These are phyloP conservation scores for Drosophila seguyi DNA, from an alignment of 1,140 invertebrate genomes.

Conservation along the genomic window DNA sequence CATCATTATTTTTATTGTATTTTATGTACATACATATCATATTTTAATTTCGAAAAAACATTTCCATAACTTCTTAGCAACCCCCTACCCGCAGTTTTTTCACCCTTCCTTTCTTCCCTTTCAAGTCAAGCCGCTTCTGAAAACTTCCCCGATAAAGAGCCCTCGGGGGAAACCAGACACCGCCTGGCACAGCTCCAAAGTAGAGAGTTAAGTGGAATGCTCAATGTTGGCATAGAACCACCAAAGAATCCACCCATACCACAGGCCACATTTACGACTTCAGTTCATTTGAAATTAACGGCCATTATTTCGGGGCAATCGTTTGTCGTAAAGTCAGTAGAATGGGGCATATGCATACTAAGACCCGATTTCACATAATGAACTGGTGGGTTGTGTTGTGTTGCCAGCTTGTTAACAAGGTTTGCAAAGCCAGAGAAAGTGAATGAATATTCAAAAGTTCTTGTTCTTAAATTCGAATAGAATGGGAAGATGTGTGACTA, in stretches of 20 bases:
- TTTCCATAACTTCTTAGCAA: slow-evolving; percentile 16
- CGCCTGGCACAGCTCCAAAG: slow-evolving; percentile 24
- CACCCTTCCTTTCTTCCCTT: slow-evolving; percentile 20
- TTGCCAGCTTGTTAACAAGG: slow-evolving; percentile 14
- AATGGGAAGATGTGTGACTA: not conserved
- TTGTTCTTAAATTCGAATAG: slow-evolving; percentile 1
- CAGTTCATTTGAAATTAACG: slow-evolving; percentile 49
- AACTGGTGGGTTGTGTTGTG: not conserved
- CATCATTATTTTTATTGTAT: not conserved
- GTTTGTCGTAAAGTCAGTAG: slow-evolving; percentile 36
- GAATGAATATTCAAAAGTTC: slow-evolving; percentile 5
- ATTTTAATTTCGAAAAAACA: slow-evolving; percentile 12
- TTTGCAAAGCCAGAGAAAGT: slow-evolving; percentile 13
- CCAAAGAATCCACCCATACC: slow-evolving; percentile 15
- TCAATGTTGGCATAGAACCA: slow-evolving; percentile 1
- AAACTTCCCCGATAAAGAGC: slow-evolving; percentile 13
- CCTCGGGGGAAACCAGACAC: slow-evolving; percentile 13
- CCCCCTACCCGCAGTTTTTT: slow-evolving; percentile 33
- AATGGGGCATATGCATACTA: slow-evolving; percentile 27
- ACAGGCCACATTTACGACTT: slow-evolving; percentile 30
- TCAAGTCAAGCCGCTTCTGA: slow-evolving; percentile 13
- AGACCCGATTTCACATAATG: slow-evolving; percentile 18
- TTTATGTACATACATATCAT: not conserved
- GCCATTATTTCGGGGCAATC: slow-evolving; percentile 39
- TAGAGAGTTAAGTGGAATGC: slow-evolving; percentile 8